These are phyloP conservation scores for Leptothorax acervorum DNA, from an alignment of 2,888 invertebrate species.

Conservation along the genomic window DNA sequence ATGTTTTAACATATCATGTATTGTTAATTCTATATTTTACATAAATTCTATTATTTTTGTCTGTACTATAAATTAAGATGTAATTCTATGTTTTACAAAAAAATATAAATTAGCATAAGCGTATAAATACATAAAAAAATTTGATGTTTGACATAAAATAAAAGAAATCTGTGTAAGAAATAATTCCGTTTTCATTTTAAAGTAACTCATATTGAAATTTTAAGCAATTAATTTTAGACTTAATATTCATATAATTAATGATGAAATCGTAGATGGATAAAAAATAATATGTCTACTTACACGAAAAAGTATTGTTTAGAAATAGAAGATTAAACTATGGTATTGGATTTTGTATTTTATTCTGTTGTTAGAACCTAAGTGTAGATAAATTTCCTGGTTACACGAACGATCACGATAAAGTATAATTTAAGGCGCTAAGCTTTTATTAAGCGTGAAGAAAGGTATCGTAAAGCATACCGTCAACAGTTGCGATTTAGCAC, in stretches of 20 bases:
- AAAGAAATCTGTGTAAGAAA: neutral
- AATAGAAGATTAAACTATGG: neutral
- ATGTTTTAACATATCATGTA: neutral
- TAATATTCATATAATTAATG: neutral
- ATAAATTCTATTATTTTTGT: neutral
- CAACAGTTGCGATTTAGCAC: conserved; percentile 4
- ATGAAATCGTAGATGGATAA: neutral
- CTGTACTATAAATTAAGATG: neutral
- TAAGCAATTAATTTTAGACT: neutral
- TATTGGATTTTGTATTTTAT: neutral
- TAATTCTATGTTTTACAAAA: neutral
- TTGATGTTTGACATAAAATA: neutral
- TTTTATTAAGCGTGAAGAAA: conserved; percentile 40
- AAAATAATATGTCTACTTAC: neutral
- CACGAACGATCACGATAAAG: neutral
- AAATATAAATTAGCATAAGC: neutral
- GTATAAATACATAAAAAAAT: neutral
- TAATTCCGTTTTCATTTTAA: neutral
- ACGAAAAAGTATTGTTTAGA: neutral
- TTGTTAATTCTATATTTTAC: neutral
- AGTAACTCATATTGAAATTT: neutral
- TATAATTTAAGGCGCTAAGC: conserved; percentile 23
- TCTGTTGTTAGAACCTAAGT: neutral
- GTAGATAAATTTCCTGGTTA: neutral
- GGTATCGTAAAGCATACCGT: conserved; percentile 19